A percentile compares a stretch with the other conserved stretches of the same genome.
phyloP scores from a whole-genome alignment of 1,140 invertebrate genomes.

The Pachypsylla venusta region DNA sequence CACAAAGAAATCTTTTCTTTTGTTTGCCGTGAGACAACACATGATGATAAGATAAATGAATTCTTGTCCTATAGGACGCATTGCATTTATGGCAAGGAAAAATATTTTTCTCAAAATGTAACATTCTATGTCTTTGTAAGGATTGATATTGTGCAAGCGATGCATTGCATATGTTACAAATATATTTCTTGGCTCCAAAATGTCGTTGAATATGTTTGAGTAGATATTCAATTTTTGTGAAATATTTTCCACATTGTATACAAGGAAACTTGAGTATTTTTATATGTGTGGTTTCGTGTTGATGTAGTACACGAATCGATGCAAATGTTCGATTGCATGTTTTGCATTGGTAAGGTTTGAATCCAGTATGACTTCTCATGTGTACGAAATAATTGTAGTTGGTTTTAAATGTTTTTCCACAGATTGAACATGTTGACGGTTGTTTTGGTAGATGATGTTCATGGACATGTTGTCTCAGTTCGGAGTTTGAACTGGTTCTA shows the following conservation, averaged over 20 bases:
- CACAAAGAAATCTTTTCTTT: background rate
- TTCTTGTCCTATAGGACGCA: background rate
- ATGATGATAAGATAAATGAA: background rate
- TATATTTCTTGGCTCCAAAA: background rate
- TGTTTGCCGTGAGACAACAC: conserved; percentile 1
- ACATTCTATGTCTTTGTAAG: background rate
- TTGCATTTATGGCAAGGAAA: background rate
- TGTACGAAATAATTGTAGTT: conserved; percentile 5
- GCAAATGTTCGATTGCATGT: background rate
- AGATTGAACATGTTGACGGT: background rate
- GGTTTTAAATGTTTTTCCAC: background rate
- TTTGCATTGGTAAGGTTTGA: background rate
- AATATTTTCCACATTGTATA: background rate
- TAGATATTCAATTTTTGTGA: background rate
- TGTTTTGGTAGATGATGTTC: background rate
- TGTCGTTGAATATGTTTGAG: background rate
- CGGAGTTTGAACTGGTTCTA: background rate
- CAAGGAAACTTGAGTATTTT: conserved; percentile 7
- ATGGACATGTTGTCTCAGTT: background rate
- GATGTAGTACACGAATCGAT: background rate
- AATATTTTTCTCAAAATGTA: background rate
- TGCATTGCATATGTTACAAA: background rate
- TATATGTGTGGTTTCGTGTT: conserved; percentile 1
- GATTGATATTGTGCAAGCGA: background rate
- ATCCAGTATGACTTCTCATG: background rate